phyloP scores from a whole-genome alignment of 2,888 invertebrate species.

The Ecdyonurus torrentis region DNA sequence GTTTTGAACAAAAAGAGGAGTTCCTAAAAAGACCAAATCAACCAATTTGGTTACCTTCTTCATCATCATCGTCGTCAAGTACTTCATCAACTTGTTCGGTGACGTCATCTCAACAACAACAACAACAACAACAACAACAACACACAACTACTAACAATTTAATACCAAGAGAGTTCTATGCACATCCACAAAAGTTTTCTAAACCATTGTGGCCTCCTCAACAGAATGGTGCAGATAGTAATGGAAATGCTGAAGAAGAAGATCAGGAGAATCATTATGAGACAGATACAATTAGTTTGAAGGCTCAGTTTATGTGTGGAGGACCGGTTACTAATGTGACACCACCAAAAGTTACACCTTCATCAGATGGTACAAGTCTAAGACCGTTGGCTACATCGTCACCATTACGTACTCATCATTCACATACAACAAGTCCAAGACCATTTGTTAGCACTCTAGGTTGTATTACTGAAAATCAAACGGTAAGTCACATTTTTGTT shows the following conservation, averaged over 20 bases:
- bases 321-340: constrained; percentile 12
- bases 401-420: no score
- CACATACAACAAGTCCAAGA: constrained; percentile 14
- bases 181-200: constrained; percentile 59
- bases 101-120: neutral
- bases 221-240: constrained; percentile 7
- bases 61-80: constrained; percentile 35
- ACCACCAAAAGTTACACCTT: neutral
- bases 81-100: constrained; percentile 21
- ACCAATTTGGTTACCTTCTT: constrained; percentile 39
- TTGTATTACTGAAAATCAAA: constrained; percentile 44
- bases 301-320: constrained; percentile 12
- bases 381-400: no score
- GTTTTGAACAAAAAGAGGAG: constrained; percentile 78
- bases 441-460: constrained; percentile 41
- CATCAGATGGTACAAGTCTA: constrained; percentile 10
- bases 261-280: constrained; percentile 18
- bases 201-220: constrained; percentile 52
- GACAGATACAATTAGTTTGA: constrained; percentile 9
- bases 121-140: no score
- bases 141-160: constrained; percentile 9
- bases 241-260: neutral
- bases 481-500: no score
- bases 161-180: constrained; percentile 47
- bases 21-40: constrained; percentile 59